phyloP scores from a whole-genome alignment of 2,113 vertebrate genomes.

The Protobothrops mucrosquamatus region DNA sequence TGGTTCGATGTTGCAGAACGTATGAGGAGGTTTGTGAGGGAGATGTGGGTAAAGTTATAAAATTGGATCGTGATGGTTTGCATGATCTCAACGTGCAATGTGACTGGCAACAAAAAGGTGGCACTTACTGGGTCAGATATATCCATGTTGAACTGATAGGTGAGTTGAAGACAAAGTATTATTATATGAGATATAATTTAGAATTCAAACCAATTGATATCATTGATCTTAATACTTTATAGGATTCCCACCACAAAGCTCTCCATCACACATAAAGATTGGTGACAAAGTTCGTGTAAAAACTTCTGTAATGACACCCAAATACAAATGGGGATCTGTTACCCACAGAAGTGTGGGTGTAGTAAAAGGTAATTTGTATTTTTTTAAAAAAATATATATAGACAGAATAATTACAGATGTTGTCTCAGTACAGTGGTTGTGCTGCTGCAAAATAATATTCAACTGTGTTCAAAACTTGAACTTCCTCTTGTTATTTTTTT shows the following conservation, averaged over 20 bases:
- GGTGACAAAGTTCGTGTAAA: constrained; percentile 98
- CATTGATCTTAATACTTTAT: constrained; percentile 28
- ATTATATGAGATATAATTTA: background rate
- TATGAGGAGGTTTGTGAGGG: constrained; percentile 98
- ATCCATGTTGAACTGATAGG: constrained; percentile 95
- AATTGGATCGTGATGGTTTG: constrained; percentile 93
- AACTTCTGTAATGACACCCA: constrained; percentile 89
- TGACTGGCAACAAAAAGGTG: constrained; percentile 98
- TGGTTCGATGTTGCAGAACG: constrained; percentile 95
- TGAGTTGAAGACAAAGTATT: constrained; percentile 54
- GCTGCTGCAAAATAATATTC: background rate
- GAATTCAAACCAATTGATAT: background rate
- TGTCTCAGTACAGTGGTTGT: background rate
- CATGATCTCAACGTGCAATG: constrained; percentile 98
- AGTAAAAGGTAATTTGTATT: constrained; percentile 84
- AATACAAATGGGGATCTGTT: constrained; percentile 99
- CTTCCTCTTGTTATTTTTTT: background rate
- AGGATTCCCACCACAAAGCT: constrained; percentile 95
- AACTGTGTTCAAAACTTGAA: background rate
- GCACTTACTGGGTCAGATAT: constrained; percentile 98
- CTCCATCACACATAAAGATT: constrained; percentile 96
- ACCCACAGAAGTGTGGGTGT: constrained; percentile 95
- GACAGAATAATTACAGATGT: background rate
- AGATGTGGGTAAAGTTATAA: constrained; percentile 96
- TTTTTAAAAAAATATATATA: background rate